Base-by-base conservation (phyloP, 2,797 vertebrate species). In the Epinephelus coioides region DNA sequence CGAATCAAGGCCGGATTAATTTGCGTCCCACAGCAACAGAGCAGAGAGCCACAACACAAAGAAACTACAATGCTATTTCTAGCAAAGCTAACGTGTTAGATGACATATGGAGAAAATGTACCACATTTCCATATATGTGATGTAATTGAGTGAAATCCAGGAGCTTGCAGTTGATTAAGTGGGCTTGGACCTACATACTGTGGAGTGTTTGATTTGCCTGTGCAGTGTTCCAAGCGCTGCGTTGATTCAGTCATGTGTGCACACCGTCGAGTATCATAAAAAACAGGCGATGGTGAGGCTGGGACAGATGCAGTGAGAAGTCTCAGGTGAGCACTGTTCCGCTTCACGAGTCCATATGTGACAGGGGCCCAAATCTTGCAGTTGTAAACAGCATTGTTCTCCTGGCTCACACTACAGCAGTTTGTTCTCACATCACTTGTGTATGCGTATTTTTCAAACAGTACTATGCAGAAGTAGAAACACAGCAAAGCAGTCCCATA, bases 311-410 rank as follows among this genome's bases (percentile, higher is more conserved):
- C 75, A 83, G 69, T 30, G 57, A 54, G 38, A 49, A 82, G 82
- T 93, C 91, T 92, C 88, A 85, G 85, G 83, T 90, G 91, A 90
- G 78, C 76, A 5, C 63, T 81, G 88, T 87, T 88, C 89, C 73
- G 82, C 74, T 89, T 87, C 70, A 65, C 4, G 2, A 66, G 51
- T 84, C 87, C 85, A 86, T 88, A 83, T 83, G 89, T 75, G 83
- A 53, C 83, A 64, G 51, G 54, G 27, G 46, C 57, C 59, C 2
- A 46, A 57, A 64, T 51, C 44, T 60, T 64, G 61, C 21, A 38
- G 56, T 57, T 44, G 57, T 66, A 56, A 88, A 78, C 69, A 6
- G 63, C 2, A 13, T 78, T 81, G 50, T 86, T 78, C 56, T 65
- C 27, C 40, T 6, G 25, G 55, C 69, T 67, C 44, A 25, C 62